A percentile compares a stretch with the other conserved stretches of the same genome.
Conservation (phyloP, 1,140 invertebrate genomes). For the Cotesia typhae region DNA sequence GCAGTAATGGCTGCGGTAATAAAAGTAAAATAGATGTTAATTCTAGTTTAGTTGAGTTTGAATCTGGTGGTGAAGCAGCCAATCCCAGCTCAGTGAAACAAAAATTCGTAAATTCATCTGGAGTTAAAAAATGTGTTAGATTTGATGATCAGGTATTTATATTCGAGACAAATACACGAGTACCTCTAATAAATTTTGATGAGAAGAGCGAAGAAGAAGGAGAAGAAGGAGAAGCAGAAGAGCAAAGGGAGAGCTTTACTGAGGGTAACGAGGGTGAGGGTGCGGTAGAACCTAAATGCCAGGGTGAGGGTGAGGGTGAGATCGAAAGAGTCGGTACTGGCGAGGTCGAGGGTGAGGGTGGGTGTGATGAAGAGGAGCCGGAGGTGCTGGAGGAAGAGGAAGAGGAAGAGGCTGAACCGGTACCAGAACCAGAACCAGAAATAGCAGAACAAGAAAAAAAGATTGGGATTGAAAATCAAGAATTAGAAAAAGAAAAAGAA, state of each 20-base stretch:
- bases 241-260: background rate
- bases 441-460: too few species aligned
- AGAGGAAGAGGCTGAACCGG: too few species aligned
- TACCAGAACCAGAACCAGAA: too few species aligned
- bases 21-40: too few species aligned
- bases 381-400: slow-evolving; percentile 8
- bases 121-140: slow-evolving; percentile 10
- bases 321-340: slow-evolving; percentile 32
- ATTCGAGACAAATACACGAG: slow-evolving; percentile 8
- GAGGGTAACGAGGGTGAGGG: background rate
- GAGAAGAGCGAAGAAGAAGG: background rate
- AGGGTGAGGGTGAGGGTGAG: background rate
- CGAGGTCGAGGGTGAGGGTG: background rate
- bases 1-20: too few species aligned
- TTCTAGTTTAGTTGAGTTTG: background rate
- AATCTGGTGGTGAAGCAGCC: too few species aligned
- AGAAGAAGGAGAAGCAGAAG: background rate
- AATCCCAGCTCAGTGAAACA: background rate
- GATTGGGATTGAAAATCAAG: too few species aligned
- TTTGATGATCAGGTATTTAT: slow-evolving; percentile 19
- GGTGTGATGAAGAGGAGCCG: slow-evolving; percentile 30
- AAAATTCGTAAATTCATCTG: background rate
- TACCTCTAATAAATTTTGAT: slow-evolving; percentile 8
- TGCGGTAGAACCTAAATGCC: background rate
- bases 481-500: too few species aligned